These are phyloP conservation scores for Schlechtendalia chinensis DNA, from an alignment of 1,140 invertebrate genomes.

Conservation along the genomic window DNA sequence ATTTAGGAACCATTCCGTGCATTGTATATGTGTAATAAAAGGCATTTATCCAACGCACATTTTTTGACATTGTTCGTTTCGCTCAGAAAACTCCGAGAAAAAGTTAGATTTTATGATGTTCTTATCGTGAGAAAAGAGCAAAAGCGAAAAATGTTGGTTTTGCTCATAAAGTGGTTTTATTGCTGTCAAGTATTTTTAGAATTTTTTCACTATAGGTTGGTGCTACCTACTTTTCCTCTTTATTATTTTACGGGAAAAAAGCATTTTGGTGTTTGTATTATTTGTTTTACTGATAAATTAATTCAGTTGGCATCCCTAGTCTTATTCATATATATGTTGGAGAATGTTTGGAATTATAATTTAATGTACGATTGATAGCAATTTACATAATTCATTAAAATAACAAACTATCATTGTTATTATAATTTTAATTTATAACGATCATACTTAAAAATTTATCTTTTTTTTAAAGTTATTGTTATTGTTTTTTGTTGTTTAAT, in stretches of 20 bases:
- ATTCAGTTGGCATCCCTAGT: not conserved
- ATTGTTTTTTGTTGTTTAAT: too few relatives aligned
- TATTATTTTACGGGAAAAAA: constrained; percentile 4
- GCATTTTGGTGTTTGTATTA: not conserved
- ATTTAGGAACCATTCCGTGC: not conserved
- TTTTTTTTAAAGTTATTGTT: too few relatives aligned
- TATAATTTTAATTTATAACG: too few relatives aligned
- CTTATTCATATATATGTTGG: not conserved
- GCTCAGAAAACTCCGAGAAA: not conserved
- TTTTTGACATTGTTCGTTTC: constrained; percentile 12
- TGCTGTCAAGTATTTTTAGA: not conserved
- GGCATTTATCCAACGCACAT: not conserved
- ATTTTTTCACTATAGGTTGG: not conserved
- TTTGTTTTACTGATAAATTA: not conserved
- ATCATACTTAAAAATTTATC: too few relatives aligned
- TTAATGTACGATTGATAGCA: not conserved
- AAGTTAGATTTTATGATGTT: constrained; percentile 17
- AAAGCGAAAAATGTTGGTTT: constrained; percentile 29
- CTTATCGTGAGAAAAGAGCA: constrained; percentile 7
- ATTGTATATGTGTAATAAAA: constrained; percentile 8
- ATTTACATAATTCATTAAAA: not conserved
- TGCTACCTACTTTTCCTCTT: not conserved
- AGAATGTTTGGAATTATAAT: not conserved
- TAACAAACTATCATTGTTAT: too few relatives aligned
- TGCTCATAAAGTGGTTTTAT: constrained; percentile 35